phyloP scores from a whole-genome alignment of 2,888 invertebrate species.

The Thalpophila matura region DNA sequence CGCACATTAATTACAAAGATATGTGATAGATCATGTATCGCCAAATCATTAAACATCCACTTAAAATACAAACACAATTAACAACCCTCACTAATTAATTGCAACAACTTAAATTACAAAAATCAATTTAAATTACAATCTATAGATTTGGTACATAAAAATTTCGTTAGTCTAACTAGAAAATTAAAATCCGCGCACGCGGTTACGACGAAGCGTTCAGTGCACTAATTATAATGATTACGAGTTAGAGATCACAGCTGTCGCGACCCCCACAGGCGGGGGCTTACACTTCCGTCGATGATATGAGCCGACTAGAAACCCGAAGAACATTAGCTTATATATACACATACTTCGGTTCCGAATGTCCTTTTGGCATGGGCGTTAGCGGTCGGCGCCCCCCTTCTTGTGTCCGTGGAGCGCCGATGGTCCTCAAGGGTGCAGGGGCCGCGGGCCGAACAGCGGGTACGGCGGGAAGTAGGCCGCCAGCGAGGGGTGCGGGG shows the following conservation, averaged over 20 bases:
- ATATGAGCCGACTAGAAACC: conserved; percentile 88
- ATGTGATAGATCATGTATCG: conserved; percentile 72
- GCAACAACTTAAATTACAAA: conserved; percentile 85
- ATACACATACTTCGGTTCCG: conserved; percentile 84
- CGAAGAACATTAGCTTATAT: conserved; percentile 84
- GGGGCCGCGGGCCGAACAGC: conserved; percentile 94
- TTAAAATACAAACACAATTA: conserved; percentile 87
- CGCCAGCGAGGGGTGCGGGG: conserved; percentile 94
- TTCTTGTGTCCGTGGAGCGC: conserved; percentile 94
- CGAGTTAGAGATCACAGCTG: conserved; percentile 90
- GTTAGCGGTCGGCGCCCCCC: conserved; percentile 89
- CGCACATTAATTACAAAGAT: conserved; percentile 78
- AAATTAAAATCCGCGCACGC: conserved; percentile 79
- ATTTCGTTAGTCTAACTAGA: conserved; percentile 89
- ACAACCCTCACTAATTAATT: conserved; percentile 86
- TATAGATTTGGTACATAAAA: conserved; percentile 90
- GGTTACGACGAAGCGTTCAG: conserved; percentile 79
- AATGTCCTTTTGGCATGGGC: conserved; percentile 87
- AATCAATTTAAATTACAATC: conserved; percentile 85
- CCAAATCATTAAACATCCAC: conserved; percentile 71
- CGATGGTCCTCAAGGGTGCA: conserved; percentile 94
- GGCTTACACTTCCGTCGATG: conserved; percentile 84
- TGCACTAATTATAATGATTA: conserved; percentile 88
- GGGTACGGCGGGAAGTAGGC: conserved; percentile 97
- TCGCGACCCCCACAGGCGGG: conserved; percentile 80